These are phyloP conservation scores for Melinaea marsaeus DNA, from an alignment of 2,888 invertebrate genomes.

Conservation along the genomic window DNA sequence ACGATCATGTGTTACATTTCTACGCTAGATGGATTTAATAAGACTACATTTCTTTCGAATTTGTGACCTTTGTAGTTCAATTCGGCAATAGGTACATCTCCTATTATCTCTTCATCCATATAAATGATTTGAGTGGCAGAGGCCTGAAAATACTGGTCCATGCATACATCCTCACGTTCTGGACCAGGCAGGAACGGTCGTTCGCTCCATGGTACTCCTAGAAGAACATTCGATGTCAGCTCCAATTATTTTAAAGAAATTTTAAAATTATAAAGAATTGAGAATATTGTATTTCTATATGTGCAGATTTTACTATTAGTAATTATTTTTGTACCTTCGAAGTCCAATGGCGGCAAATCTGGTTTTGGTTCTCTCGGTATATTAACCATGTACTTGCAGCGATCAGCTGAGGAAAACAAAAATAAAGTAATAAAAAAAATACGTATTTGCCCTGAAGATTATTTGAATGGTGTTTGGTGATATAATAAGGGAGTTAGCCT, in stretches of 20 bases:
- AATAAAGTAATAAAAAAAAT: not conserved
- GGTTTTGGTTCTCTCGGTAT: constrained; percentile 60
- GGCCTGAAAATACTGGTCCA: constrained; percentile 57
- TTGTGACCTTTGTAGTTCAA: constrained; percentile 65
- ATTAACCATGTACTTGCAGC: constrained; percentile 55
- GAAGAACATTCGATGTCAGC: not conserved
- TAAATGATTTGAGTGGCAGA: constrained; percentile 79
- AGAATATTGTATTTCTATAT: too few relatives aligned
- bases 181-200: constrained; percentile 57
- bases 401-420: constrained; percentile 35
- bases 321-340: constrained; percentile 43
- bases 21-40: too few relatives aligned
- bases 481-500: too few relatives aligned
- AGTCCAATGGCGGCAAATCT: constrained; percentile 41
- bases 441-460: too few relatives aligned
- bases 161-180: constrained; percentile 57
- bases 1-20: too few relatives aligned
- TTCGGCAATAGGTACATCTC: constrained; percentile 60
- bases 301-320: too few relatives aligned
- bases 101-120: constrained; percentile 69
- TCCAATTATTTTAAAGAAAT: not conserved
- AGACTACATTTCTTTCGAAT: not conserved
- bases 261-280: too few relatives aligned
- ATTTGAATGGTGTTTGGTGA: too few relatives aligned
- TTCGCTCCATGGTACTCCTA: constrained; percentile 51